Evolutionary conservation across 2,797 vertebrate species (phyloP).

Genomic region (Decapterus maruadsi): DNA sequence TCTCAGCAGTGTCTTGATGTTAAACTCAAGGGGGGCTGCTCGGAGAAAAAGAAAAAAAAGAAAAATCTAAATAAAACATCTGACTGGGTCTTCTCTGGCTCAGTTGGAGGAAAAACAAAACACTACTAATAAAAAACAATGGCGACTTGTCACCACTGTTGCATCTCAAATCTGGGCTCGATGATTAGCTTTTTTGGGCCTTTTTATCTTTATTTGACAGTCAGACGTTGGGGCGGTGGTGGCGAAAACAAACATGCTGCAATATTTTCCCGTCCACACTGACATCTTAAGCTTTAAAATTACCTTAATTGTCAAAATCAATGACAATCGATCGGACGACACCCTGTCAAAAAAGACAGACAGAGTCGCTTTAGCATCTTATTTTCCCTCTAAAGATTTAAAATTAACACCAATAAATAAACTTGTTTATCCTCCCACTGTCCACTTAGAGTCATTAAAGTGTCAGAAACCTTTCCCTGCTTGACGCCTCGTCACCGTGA

Average conservation of each 20-base stretch:
- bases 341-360: neutral
- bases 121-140: too few species aligned
- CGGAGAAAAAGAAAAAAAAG: neutral
- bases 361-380: constrained; percentile 15
- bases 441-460: neutral
- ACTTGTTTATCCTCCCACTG: too few species aligned
- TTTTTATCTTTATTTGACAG: constrained; percentile 13
- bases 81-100: neutral
- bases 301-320: constrained; percentile 8
- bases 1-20: constrained; percentile 10
- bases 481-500: neutral
- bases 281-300: constrained; percentile 10
- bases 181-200: neutral
- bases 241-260: neutral
- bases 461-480: neutral
- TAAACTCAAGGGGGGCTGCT: constrained; percentile 4
- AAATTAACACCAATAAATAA: neutral
- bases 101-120: neutral
- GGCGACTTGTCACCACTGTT: neutral
- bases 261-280: constrained; percentile 5
- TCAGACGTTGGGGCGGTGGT: neutral
- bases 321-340: constrained; percentile 16
- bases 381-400: neutral
- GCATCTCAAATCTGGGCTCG: neutral
- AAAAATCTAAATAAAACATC: neutral